Conservation (phyloP, 2,888 invertebrate species). For the Ectropis crepuscularia region DNA sequence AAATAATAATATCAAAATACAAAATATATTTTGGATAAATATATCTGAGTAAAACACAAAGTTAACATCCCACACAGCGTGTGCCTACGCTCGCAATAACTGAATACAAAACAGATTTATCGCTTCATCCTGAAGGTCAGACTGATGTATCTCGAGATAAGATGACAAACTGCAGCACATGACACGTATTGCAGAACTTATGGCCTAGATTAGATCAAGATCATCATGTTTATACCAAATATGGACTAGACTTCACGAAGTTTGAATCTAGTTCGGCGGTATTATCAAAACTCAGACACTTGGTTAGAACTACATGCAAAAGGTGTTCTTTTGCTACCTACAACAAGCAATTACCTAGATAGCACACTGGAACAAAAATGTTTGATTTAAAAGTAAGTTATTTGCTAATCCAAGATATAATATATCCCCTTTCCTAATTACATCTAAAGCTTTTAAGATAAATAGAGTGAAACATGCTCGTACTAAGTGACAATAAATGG, state of each 20-base stretch:
- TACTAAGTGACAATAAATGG: neutral
- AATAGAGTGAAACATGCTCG: slow-evolving; percentile 8
- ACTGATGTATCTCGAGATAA: slow-evolving; percentile 47
- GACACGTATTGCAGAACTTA: slow-evolving; percentile 33
- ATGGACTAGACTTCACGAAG: slow-evolving; percentile 24
- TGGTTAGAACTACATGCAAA: no score
- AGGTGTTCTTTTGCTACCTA: no score
- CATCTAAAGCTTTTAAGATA: slow-evolving; percentile 24
- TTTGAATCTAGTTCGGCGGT: slow-evolving; percentile 12
- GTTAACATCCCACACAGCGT: slow-evolving; percentile 38
- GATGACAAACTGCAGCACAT: slow-evolving; percentile 36
- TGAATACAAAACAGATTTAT: slow-evolving; percentile 47
- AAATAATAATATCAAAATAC: no score
- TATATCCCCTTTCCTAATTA: slow-evolving; percentile 21
- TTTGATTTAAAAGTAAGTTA: no score
- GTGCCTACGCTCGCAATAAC: slow-evolving; percentile 38
- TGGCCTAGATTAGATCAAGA: slow-evolving; percentile 39
- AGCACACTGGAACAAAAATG: no score
- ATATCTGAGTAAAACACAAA: slow-evolving; percentile 20
- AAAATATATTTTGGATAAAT: slow-evolving; percentile 6
- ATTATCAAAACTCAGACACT: no score
- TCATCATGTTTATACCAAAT: slow-evolving; percentile 27
- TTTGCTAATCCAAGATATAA: no score
- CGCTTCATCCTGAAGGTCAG: slow-evolving; percentile 53
- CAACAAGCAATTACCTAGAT: no score